Evolutionary conservation across 2,888 invertebrate species (phyloP).

Genomic region (Cataglyphis cursor): DNA sequence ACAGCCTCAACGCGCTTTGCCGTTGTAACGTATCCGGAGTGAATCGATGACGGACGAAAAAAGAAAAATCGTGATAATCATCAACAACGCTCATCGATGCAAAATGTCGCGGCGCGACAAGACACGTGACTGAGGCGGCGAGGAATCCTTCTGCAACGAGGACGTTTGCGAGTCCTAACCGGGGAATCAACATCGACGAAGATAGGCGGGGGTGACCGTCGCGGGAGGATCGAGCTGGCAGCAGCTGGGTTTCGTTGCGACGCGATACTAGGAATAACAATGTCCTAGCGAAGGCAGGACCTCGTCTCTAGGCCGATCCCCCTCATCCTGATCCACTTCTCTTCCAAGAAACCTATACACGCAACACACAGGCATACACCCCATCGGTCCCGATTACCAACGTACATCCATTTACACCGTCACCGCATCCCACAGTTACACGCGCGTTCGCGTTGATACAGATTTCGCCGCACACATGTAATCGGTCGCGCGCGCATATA

Average conservation of each 20-base stretch:
- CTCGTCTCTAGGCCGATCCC: constrained; percentile 79
- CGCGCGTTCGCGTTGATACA: constrained; percentile 53
- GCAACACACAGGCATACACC: constrained; percentile 29
- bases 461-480: constrained; percentile 41
- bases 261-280: constrained; percentile 75
- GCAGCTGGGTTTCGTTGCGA: constrained; percentile 69
- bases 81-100: constrained; percentile 65
- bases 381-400: constrained; percentile 45
- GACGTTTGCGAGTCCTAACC: constrained; percentile 55
- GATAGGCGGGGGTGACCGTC: constrained; percentile 75
- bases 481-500: constrained; percentile 35
- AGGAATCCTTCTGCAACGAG: constrained; percentile 37
- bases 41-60: constrained; percentile 69
- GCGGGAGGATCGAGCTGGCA: constrained; percentile 68
- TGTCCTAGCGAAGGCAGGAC: constrained; percentile 85
- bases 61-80: constrained; percentile 68
- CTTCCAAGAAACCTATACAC: constrained; percentile 67
- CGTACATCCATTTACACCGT: constrained; percentile 39
- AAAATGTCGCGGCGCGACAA: constrained; percentile 66
- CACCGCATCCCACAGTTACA: constrained; percentile 45
- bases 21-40: background rate
- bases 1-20: background rate
- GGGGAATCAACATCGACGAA: constrained; percentile 63
- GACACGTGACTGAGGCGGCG: constrained; percentile 70
- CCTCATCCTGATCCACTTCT: constrained; percentile 79